phyloP scores from a whole-genome alignment of 2,797 vertebrate genomes.

The Aldrovandia affinis region DNA sequence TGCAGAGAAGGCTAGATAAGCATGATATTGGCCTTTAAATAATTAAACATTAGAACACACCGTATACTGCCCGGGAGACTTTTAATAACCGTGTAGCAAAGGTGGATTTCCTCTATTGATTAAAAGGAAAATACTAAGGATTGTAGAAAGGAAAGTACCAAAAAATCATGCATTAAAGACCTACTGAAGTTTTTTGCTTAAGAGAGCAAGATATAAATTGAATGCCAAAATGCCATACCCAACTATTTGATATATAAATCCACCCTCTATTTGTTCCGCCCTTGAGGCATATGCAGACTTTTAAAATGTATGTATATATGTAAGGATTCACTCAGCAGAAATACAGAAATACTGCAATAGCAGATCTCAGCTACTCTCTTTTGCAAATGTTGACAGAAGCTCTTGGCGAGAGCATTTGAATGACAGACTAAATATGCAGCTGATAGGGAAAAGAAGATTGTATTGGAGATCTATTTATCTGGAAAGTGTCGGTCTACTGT shows the following conservation, averaged over 20 bases:
- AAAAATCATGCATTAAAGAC: slow-evolving; percentile 5
- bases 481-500: slow-evolving; percentile 44
- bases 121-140: background rate
- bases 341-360: slow-evolving; percentile 6
- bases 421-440: slow-evolving; percentile 26
- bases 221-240: slow-evolving; percentile 1
- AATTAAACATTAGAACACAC: slow-evolving; percentile 17
- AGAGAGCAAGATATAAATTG: slow-evolving; percentile 16
- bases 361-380: slow-evolving; percentile 1
- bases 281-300: slow-evolving; percentile 22
- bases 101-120: background rate
- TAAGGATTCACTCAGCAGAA: slow-evolving; percentile 25
- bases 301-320: background rate
- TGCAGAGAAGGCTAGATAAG: background rate
- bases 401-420: slow-evolving; percentile 25
- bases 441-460: slow-evolving; percentile 30
- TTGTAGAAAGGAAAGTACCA: background rate
- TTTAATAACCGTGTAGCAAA: too few species aligned
- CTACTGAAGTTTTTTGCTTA: background rate
- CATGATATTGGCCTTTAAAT: slow-evolving; percentile 16
- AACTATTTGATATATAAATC: slow-evolving; percentile 17
- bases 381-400: slow-evolving; percentile 31
- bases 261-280: slow-evolving; percentile 4
- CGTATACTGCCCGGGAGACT: background rate
- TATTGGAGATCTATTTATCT: slow-evolving; percentile 32